Conservation (phyloP, 2,113 vertebrate species). For the Cyanoderma ruficeps region DNA sequence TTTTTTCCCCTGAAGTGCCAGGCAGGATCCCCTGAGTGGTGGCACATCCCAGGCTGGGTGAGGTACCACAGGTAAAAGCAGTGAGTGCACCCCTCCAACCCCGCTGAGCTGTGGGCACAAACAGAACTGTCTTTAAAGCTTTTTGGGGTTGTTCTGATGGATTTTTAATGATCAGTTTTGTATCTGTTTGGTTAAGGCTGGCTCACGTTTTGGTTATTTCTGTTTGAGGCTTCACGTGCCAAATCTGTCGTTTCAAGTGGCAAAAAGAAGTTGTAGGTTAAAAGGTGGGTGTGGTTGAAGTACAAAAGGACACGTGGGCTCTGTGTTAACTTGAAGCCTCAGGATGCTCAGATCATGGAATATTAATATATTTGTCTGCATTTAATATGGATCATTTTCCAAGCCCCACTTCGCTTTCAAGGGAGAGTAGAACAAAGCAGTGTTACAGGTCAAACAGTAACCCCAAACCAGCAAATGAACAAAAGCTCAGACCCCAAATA, state of each 20-base stretch:
- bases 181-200: neutral
- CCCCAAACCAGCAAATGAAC: neutral
- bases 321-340: neutral
- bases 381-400: neutral
- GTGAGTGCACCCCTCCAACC: rapidly evolving
- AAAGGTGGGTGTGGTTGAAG: neutral
- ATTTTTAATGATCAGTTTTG: neutral
- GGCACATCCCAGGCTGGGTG: rapidly evolving
- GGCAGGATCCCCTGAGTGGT: neutral
- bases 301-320: rapidly evolving
- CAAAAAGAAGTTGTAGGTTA: neutral
- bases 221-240: neutral
- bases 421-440: neutral
- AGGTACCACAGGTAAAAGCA: neutral
- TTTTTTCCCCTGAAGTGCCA: neutral
- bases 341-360: neutral
- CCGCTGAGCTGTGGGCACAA: rapidly evolving
- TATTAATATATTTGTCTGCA: neutral
- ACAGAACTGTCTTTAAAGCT: neutral
- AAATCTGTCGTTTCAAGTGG: neutral
- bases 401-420: neutral
- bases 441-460: too few species aligned
- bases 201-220: neutral
- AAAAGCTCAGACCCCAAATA: neutral
- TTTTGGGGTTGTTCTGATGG: neutral